A percentile compares a stretch with the other conserved stretches of the same genome.
Conservation (phyloP, 2,113 vertebrate genomes). For the Myotis brandtii region DNA sequence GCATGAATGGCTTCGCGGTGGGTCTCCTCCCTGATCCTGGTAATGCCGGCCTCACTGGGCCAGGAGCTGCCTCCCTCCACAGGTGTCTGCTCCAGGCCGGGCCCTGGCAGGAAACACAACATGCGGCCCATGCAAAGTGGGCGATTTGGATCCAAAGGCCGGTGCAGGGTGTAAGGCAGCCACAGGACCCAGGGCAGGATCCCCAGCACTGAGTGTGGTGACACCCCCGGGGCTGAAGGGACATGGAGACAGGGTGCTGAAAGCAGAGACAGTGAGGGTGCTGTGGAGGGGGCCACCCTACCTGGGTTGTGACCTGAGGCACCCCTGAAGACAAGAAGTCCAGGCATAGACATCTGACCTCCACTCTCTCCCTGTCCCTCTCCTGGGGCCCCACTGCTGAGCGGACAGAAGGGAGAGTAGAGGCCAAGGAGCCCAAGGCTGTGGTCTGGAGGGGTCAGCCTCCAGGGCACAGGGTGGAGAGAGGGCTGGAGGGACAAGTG, state of each 20-base stretch:
- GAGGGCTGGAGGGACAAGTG: not conserved
- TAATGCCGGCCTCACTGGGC: fast-evolving
- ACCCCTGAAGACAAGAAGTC: not conserved
- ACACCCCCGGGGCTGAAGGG: not conserved
- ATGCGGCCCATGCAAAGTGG: too few relatives aligned
- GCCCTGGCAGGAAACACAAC: not conserved
- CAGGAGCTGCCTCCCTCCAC: not conserved
- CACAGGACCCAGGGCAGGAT: not conserved
- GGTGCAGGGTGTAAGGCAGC: not conserved
- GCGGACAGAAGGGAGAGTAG: not conserved
- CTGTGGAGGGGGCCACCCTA: not conserved
- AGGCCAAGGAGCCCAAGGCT: not conserved
- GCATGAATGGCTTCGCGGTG: fast-evolving
- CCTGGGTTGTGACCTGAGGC: not conserved
- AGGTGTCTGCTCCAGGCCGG: not conserved
- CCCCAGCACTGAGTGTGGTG: not conserved
- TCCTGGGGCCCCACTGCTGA: not conserved
- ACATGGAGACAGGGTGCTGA: not conserved
- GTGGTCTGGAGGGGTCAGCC: not conserved
- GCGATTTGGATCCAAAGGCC: not conserved
- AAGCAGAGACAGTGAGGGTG: not conserved
- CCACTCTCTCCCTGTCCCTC: not conserved
- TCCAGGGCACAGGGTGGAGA: not conserved
- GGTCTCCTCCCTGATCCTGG: not conserved
- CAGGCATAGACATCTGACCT: not conserved